phyloP scores from a whole-genome alignment of 2,888 invertebrate species.

The Oscheius sp. region DNA sequence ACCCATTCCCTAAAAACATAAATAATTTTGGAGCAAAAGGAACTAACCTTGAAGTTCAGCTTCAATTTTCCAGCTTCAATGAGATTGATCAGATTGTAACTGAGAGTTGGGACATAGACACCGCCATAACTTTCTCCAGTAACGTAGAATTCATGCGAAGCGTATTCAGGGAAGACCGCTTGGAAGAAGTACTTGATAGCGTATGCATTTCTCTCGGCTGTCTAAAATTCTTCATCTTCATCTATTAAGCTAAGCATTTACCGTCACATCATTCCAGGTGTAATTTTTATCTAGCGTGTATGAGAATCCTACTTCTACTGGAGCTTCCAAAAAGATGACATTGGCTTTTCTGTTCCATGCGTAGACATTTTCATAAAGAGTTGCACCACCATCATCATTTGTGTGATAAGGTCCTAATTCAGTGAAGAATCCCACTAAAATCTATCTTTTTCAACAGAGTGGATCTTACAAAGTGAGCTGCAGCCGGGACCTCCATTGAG shows the following conservation, averaged over 20 bases:
- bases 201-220: slow-evolving; percentile 74
- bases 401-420: slow-evolving; percentile 63
- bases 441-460: slow-evolving; percentile 49
- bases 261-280: slow-evolving; percentile 52
- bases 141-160: slow-evolving; percentile 74
- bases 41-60: slow-evolving; percentile 51
- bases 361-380: slow-evolving; percentile 67
- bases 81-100: slow-evolving; percentile 42
- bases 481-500: slow-evolving; percentile 77
- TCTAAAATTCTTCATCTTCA: slow-evolving; percentile 62
- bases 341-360: slow-evolving; percentile 75
- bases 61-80: slow-evolving; percentile 46
- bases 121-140: slow-evolving; percentile 64
- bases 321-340: slow-evolving; percentile 76
- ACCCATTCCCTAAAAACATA: slow-evolving; percentile 52
- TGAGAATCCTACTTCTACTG: slow-evolving; percentile 77
- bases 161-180: slow-evolving; percentile 74
- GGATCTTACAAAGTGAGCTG: slow-evolving; percentile 71
- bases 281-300: slow-evolving; percentile 72
- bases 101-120: slow-evolving; percentile 53
- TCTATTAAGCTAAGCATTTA: slow-evolving; percentile 21
- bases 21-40: not conserved
- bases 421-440: slow-evolving; percentile 53
- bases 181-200: slow-evolving; percentile 75
- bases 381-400: slow-evolving; percentile 63